Evolutionary conservation across 2,113 vertebrate species (phyloP).

Genomic region (Calonectris borealis): DNA sequence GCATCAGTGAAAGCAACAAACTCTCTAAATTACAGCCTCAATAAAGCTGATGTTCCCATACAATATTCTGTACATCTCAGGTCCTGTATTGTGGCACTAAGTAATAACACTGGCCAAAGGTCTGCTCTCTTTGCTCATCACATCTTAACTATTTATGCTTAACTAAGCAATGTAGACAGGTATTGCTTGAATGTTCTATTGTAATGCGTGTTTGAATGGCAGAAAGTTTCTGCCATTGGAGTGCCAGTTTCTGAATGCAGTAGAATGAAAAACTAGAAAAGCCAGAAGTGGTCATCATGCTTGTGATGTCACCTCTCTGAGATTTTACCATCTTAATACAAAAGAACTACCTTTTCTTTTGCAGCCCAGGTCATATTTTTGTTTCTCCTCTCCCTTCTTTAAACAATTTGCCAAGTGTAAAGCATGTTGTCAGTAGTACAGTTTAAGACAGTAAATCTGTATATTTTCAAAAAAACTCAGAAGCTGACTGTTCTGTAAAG

Average conservation of each 20-base stretch:
- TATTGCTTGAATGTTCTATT: background rate
- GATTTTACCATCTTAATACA: background rate
- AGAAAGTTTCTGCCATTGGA: background rate
- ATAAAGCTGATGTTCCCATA: background rate
- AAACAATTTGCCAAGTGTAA: background rate
- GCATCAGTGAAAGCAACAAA: background rate
- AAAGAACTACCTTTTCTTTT: background rate
- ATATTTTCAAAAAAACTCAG: background rate
- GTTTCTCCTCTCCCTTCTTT: background rate
- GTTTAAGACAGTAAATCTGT: background rate
- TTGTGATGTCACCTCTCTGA: background rate
- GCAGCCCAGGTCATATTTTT: background rate
- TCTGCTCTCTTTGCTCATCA: background rate
- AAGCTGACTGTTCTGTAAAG: background rate
- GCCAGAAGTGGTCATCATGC: background rate
- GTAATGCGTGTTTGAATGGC: background rate
- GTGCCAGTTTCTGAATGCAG: background rate
- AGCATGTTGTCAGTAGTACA: background rate
- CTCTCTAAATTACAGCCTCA: background rate
- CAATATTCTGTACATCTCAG: background rate
- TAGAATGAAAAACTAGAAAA: background rate
- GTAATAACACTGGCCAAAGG: background rate
- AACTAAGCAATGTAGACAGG: background rate
- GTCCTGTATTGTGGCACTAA: background rate
- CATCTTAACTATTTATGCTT: background rate